These are phyloP conservation scores for Enteromius thamalakanensis DNA, from an alignment of 2,797 vertebrate genomes.

Conservation along the genomic window DNA sequence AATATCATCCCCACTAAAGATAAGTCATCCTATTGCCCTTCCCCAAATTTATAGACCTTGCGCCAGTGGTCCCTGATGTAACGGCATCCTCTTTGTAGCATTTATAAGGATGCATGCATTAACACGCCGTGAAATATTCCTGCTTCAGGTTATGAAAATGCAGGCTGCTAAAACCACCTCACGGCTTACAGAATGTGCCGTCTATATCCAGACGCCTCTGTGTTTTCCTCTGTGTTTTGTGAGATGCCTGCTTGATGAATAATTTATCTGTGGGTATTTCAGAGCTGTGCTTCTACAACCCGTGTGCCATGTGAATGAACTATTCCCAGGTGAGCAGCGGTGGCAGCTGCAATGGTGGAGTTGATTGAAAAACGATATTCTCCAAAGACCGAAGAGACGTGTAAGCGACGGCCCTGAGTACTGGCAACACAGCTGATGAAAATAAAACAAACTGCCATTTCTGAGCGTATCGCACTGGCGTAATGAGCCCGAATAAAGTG, in stretches of 20 bases:
- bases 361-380: slow-evolving; percentile 65
- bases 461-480: slow-evolving; percentile 18
- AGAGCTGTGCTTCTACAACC: slow-evolving; percentile 68
- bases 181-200: slow-evolving; percentile 51
- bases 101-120: slow-evolving; percentile 66
- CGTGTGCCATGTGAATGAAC: slow-evolving; percentile 67
- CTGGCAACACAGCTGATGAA: slow-evolving; percentile 48
- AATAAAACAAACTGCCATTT: slow-evolving; percentile 54
- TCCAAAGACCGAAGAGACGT: slow-evolving; percentile 35
- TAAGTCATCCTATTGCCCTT: slow-evolving; percentile 50
- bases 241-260: slow-evolving; percentile 71
- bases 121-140: slow-evolving; percentile 57
- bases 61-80: slow-evolving; percentile 59
- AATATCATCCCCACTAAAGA: slow-evolving; percentile 50
- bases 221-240: slow-evolving; percentile 49
- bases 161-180: slow-evolving; percentile 43
- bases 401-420: slow-evolving; percentile 34
- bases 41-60: slow-evolving; percentile 61
- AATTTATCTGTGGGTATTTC: slow-evolving; percentile 73
- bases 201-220: slow-evolving; percentile 61
- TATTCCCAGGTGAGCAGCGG: slow-evolving; percentile 71
- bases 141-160: slow-evolving; percentile 52
- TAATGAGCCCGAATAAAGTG: slow-evolving; percentile 48
- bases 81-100: slow-evolving; percentile 59
- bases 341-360: slow-evolving; percentile 61